These are phyloP conservation scores for Bibio marci DNA, from an alignment of 2,888 invertebrate species.

Conservation along the genomic window DNA sequence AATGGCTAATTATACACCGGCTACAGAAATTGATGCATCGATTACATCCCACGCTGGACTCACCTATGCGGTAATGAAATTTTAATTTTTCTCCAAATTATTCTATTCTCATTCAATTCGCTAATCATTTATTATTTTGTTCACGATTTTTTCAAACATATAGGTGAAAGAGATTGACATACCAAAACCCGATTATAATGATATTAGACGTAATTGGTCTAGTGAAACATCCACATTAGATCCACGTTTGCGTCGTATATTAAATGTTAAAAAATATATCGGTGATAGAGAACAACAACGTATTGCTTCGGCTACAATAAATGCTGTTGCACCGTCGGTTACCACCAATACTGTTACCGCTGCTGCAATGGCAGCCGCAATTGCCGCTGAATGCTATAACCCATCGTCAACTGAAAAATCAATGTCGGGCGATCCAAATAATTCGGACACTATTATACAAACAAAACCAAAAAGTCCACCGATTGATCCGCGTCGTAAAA, in stretches of 20 bases:
- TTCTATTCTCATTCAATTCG: constrained; percentile 8
- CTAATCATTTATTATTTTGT: constrained; percentile 1
- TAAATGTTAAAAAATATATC: constrained; percentile 39
- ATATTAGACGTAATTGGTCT: constrained; percentile 51
- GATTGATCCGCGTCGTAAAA: constrained; percentile 23
- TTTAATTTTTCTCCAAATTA: constrained; percentile 11
- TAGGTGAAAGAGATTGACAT: constrained; percentile 37
- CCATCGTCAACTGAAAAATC: neutral
- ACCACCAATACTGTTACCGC: neutral
- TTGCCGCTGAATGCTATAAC: no score
- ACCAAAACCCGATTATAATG: constrained; percentile 57
- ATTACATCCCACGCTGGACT: constrained; percentile 61
- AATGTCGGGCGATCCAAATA: constrained; percentile 4
- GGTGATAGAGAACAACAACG: constrained; percentile 33
- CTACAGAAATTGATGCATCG: constrained; percentile 73
- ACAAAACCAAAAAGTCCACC: constrained; percentile 10
- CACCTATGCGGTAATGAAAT: constrained; percentile 37
- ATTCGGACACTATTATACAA: no score
- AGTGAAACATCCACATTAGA: constrained; percentile 51
- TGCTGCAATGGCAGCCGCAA: no score
- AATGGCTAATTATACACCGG: constrained; percentile 61
- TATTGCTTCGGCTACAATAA: constrained; percentile 28
- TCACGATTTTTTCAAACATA: constrained; percentile 2
- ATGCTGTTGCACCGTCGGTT: no score
- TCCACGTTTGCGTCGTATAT: constrained; percentile 50